Conservation (phyloP, 2,113 vertebrate species). For the Ammodramus savannarum region DNA sequence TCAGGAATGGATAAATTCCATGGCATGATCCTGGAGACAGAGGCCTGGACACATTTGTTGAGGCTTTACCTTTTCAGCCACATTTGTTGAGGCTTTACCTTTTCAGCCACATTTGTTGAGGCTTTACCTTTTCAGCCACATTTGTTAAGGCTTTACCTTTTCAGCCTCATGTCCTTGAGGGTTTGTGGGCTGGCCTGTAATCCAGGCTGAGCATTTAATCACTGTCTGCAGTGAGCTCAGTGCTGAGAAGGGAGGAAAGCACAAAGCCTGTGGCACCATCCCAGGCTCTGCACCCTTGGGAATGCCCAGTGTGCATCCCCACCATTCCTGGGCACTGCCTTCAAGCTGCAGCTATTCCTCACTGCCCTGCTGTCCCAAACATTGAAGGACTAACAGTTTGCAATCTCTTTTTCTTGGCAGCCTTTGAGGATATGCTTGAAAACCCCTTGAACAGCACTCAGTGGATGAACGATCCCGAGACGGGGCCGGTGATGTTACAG, state of each 20-base stretch:
- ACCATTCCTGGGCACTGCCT: background rate
- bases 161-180: background rate
- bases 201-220: conserved; percentile 1
- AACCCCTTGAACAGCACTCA: conserved; percentile 98
- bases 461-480: conserved; percentile 99
- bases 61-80: background rate
- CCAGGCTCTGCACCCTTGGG: fast-evolving
- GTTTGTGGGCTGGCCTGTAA: background rate
- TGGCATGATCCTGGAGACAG: background rate
- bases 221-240: background rate
- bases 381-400: background rate
- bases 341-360: background rate
- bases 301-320: fast-evolving
- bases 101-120: background rate
- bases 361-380: background rate
- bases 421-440: conserved; percentile 96
- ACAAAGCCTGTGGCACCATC: background rate
- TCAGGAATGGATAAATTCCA: background rate
- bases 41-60: background rate
- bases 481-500: conserved; percentile 97
- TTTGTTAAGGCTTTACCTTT: background rate
- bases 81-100: background rate
- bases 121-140: background rate
- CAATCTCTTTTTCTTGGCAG: conserved; percentile 54
- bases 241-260: background rate